Evolutionary conservation across 2,888 invertebrate genomes (phyloP), one percentile per base, ranked within the genome.

Genomic region (Sarcophaga subvicina): DNA sequence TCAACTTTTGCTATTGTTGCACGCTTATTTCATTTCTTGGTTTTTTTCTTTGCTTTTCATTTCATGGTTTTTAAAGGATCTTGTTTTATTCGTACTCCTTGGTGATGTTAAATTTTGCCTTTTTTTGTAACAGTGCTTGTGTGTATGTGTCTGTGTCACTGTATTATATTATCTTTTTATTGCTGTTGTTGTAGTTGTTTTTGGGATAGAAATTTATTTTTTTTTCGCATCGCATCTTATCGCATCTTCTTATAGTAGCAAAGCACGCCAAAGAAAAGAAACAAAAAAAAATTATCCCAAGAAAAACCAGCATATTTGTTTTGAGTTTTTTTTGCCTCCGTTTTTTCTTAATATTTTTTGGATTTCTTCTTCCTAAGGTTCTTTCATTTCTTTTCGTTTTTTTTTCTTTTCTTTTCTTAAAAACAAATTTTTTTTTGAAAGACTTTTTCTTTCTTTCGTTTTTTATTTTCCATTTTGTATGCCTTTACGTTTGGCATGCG

Each of bases 361-460:
- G 54, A 54, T 83, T 88, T 86, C 84, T 87, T 86, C 77, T 83
- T 83, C 62, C n/a, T n/a, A 62, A 22, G 71, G 45, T 47, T 81
- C 10, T 54, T 17, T 54, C 0, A 8, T 37, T 37, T 37, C 8
- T 2, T 37, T 37, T 8, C 3, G 1, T 8, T 63, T 76, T 27
- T 60, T 22, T 70, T 5, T 77, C 22, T 37, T 59, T 25, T 71
- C 37, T 37, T 37, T 37, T 37, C 37, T 37, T 37, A 37, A 27
- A 37, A 49, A 49, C 11, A 3, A 12, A 27, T n/a, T 60, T 75
- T 66, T 79, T 66, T 77, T 20, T 66, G 37, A 20, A 62, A 22
- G 71, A 62, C 37, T 81, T 54, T 54, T 17, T 54, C 54, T 54
- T 27, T 20, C 20, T 63, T 64, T 73, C n/a, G 47, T 73, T 73